A percentile compares a stretch with the other conserved stretches of the same genome.
Evolutionary conservation across 2,888 invertebrate genomes (phyloP).

Genomic region (Dasysyrphus tricinctus): DNA sequence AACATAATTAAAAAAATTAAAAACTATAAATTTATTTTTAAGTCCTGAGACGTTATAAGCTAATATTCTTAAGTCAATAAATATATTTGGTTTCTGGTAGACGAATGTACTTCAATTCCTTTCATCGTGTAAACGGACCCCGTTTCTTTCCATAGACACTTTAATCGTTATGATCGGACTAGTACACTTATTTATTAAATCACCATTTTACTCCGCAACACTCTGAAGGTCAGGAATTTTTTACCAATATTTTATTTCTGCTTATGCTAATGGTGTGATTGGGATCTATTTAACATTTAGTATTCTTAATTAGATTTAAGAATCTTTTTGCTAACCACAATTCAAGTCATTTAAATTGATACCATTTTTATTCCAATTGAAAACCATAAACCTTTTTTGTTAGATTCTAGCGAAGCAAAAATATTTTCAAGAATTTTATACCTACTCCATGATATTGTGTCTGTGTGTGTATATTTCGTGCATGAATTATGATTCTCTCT

Average conservation of each 20-base stretch:
- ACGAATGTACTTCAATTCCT: too few relatives aligned
- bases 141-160: too few relatives aligned
- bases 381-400: neutral
- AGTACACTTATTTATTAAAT: too few relatives aligned
- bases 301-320: neutral
- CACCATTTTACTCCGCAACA: too few relatives aligned
- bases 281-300: neutral
- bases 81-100: too few relatives aligned
- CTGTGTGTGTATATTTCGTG: neutral
- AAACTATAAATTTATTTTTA: too few relatives aligned
- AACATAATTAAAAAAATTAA: too few relatives aligned
- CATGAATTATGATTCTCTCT: conserved; percentile 19
- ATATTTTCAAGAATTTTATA: neutral
- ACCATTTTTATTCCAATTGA: neutral
- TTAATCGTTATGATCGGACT: too few relatives aligned
- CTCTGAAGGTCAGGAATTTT: too few relatives aligned
- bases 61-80: too few relatives aligned
- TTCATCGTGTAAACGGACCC: too few relatives aligned
- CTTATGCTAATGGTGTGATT: neutral
- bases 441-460: neutral
- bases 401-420: neutral
- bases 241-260: neutral
- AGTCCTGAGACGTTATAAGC: too few relatives aligned
- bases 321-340: neutral
- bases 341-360: neutral